phyloP scores from a whole-genome alignment of 2,888 invertebrate genomes.

The Agonopterix alstromeriana region DNA sequence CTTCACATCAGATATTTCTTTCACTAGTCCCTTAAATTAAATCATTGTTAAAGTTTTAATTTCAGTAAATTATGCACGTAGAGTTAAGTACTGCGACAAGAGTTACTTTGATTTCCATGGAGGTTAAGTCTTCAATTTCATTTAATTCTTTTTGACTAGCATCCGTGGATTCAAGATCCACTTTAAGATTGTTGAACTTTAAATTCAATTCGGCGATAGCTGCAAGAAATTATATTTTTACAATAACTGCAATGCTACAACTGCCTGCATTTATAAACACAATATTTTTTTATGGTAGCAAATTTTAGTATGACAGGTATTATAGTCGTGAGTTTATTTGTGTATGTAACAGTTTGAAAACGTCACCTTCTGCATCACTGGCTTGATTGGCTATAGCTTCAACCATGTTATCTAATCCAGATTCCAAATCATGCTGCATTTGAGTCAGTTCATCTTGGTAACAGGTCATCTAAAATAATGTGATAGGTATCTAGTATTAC shows the following conservation, averaged over 20 bases:
- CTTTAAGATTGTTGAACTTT: conserved; percentile 5
- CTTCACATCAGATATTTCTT: conserved; percentile 45
- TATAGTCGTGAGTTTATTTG: no score
- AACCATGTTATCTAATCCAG: conserved; percentile 50
- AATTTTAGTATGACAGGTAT: not conserved
- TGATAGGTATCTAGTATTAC: no score
- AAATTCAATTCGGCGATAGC: conserved; percentile 7
- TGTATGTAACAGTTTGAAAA: not conserved
- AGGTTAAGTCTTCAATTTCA: not conserved
- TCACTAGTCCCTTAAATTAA: conserved; percentile 29
- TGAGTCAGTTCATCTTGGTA: conserved; percentile 62
- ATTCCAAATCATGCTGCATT: conserved; percentile 63
- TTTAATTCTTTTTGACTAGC: not conserved
- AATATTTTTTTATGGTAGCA: not conserved
- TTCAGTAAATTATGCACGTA: not conserved
- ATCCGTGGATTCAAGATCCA: conserved; percentile 6
- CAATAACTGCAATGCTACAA: not conserved
- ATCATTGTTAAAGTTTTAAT: not conserved
- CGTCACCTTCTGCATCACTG: conserved; percentile 49
- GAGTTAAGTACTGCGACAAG: no score
- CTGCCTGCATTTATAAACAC: not conserved
- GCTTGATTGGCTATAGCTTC: conserved; percentile 48
- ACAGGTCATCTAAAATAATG: conserved; percentile 41
- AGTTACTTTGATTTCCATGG: not conserved
- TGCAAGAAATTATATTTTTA: not conserved